Percentiles rank a stretch among this genome's conserved stretches.
phyloP scores from a whole-genome alignment of 1,140 invertebrate genomes.

The Gryllus bimaculatus region DNA sequence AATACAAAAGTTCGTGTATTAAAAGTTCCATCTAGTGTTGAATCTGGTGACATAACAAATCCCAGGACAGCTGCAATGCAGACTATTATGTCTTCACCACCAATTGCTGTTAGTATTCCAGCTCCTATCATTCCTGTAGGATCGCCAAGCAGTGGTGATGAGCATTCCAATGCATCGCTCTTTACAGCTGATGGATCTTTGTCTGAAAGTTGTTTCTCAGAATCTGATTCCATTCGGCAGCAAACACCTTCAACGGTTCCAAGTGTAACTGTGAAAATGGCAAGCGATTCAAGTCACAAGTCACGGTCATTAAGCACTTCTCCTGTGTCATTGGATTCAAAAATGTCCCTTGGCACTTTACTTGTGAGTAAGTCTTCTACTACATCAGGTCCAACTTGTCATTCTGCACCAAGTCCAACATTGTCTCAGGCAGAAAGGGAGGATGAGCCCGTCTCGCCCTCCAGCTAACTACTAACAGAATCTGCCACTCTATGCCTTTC shows the following conservation, averaged over 20 bases:
- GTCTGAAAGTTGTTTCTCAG: conserved; percentile 29
- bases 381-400: background rate
- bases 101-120: conserved; percentile 28
- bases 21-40: background rate
- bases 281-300: background rate
- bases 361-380: background rate
- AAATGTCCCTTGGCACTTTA: background rate
- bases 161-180: conserved; percentile 36
- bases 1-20: conserved; percentile 7
- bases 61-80: conserved; percentile 25
- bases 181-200: conserved; percentile 33
- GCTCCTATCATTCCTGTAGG: conserved; percentile 23
- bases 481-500: background rate
- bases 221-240: conserved; percentile 21
- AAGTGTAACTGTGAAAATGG: conserved; percentile 16
- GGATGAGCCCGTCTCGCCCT: conserved; percentile 15
- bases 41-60: conserved; percentile 24
- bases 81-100: background rate
- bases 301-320: background rate
- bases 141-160: conserved; percentile 28
- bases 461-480: conserved; percentile 20
- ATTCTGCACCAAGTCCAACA: background rate
- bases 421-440: background rate
- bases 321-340: background rate
- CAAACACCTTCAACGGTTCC: conserved; percentile 15